Conservation (phyloP, 35 echinoderm and acorn worm species). For the Acanthaster planci region DNA sequence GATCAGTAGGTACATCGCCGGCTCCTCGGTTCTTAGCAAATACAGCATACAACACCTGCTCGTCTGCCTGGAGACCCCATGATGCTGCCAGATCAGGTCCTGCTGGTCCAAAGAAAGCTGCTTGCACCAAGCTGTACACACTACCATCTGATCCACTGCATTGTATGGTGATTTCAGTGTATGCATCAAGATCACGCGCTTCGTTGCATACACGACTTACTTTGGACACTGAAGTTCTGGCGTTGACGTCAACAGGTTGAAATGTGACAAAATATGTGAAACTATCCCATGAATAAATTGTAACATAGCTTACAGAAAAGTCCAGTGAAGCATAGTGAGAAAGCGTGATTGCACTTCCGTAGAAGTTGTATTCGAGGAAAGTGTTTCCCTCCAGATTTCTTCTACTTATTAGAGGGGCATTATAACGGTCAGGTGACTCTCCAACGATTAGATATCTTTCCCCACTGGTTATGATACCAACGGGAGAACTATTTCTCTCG, state of each 20-base stretch:
- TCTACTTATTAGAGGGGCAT: not conserved
- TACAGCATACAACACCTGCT: conserved; percentile 45
- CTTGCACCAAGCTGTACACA: conserved; percentile 14
- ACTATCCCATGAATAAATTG: not conserved
- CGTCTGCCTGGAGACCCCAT: not conserved
- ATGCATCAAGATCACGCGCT: not conserved
- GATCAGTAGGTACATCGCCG: not conserved
- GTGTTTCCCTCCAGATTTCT: no score
- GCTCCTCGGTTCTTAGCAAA: conserved; percentile 1
- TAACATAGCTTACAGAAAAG: conserved; percentile 19
- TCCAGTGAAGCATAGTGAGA: not conserved
- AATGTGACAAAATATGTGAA: conserved; percentile 35
- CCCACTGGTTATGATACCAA: conserved; percentile 4
- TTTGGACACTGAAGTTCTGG: not conserved
- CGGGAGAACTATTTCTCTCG: not conserved
- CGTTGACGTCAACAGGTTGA: not conserved
- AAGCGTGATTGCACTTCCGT: not conserved
- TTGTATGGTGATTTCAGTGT: conserved; percentile 46
- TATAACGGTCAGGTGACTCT: not conserved
- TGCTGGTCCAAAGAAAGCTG: conserved; percentile 40
- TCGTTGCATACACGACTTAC: conserved; percentile 26
- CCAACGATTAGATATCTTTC: not conserved
- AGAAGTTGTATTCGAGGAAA: no score
- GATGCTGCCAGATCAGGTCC: conserved; percentile 44
- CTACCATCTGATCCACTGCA: not conserved